Base-by-base conservation (phyloP, 2,888 invertebrate genomes). In the Drosophila anceps region DNA sequence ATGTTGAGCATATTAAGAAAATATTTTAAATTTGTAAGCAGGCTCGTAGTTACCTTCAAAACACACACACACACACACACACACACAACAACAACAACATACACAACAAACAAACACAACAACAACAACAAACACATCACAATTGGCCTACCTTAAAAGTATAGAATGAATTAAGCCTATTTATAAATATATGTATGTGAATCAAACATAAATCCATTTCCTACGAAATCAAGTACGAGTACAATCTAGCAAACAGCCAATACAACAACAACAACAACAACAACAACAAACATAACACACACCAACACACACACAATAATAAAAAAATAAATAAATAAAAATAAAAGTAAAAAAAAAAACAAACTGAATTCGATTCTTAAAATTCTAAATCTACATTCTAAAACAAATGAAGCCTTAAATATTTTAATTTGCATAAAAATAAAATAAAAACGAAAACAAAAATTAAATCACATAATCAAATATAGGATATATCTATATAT, bases 1-100 rank as follows among this genome's bases (percentile, higher is more conserved):
- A 68, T 64, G 44, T 48, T 62, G 62, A 65, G 61, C 66, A 62
- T 70, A 48, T 41, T 24, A 53, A 53, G 24, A 37, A n/a, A 48
- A 33, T 50, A 33, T 50, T 75, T 50, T 33, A 54, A 69, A 75
- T 79, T 85, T 83, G 55, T 83, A 88, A 85, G 81, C 88, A 82
- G 80, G 81, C 83, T 84, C 81, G 69, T 82, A 84, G 82, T 69
- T 69, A 66, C 41, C 62, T 48, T 57, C 50, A 74, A 75, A 82
- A 80, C 77, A 82, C 76, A 71, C 81, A 39, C 24, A 50, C 15
- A 48, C 61, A 55, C 64, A 70, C 12, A 54, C 54, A 41, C n/a
- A 39, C n/a, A 55, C 27, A 48, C n/a, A 48, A 15, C 29, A 31
- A 31, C n/a, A n/a, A n/a, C n/a, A n/a, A n/a, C n/a, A 20, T 13